phyloP scores from a whole-genome alignment of 1,140 invertebrate genomes.

The Eriosoma lanigerum region DNA sequence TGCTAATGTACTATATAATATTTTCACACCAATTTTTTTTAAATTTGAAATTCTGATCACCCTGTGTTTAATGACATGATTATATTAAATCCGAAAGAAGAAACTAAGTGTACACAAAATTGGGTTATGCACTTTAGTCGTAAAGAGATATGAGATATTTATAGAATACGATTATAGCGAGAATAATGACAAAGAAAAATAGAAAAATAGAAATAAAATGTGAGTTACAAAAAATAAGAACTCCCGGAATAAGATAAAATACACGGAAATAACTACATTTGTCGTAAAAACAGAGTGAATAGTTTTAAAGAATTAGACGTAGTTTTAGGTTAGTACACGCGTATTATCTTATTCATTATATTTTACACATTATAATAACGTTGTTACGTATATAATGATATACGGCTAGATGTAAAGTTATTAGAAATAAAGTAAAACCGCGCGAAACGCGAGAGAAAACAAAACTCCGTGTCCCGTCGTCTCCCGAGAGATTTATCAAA shows the following conservation, averaged over 20 bases:
- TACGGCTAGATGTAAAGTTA: background rate
- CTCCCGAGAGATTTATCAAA: background rate
- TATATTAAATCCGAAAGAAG: background rate
- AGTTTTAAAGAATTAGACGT: background rate
- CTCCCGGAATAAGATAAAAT: background rate
- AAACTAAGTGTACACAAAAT: background rate
- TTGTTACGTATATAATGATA: background rate
- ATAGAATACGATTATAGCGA: background rate
- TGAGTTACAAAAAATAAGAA: background rate
- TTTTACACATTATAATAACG: background rate
- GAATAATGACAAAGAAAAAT: background rate
- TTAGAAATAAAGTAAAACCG: background rate
- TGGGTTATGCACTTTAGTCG: background rate
- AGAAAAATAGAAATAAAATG: too few species aligned
- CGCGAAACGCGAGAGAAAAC: background rate
- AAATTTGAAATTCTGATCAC: too few species aligned
- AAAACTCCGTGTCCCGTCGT: background rate
- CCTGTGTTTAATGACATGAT: too few species aligned
- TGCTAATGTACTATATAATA: too few species aligned
- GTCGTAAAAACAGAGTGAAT: background rate
- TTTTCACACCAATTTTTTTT: too few species aligned
- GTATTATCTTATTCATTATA: background rate
- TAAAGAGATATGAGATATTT: conserved; percentile 3
- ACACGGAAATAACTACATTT: background rate
- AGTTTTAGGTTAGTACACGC: background rate